These are phyloP conservation scores for Limnothrissa miodon DNA, from an alignment of 2,113 vertebrate genomes.

Conservation along the genomic window DNA sequence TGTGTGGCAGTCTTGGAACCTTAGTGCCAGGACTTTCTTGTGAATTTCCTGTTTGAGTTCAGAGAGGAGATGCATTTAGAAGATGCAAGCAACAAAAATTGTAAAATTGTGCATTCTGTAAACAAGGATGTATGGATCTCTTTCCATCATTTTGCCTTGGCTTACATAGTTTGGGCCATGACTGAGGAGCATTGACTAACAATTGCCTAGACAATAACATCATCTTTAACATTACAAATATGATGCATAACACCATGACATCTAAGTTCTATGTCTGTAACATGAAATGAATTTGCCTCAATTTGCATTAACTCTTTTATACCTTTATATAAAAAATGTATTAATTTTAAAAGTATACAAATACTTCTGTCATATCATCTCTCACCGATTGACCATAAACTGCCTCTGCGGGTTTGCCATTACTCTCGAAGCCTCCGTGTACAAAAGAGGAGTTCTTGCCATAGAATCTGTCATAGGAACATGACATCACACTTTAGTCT, in stretches of 20 bases:
- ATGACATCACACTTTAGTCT: neutral
- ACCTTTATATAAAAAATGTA: too few relatives aligned
- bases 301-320: too few relatives aligned
- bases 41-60: conserved; percentile 80
- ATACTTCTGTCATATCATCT: conserved; percentile 48
- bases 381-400: conserved; percentile 92
- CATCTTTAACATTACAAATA: too few relatives aligned
- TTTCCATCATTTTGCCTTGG: neutral
- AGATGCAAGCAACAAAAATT: neutral
- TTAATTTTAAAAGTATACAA: neutral
- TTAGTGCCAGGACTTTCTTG: conserved; percentile 93
- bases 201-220: too few relatives aligned
- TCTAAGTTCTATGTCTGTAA: too few relatives aligned
- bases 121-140: neutral
- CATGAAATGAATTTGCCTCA: too few relatives aligned
- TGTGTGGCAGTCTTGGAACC: conserved; percentile 94
- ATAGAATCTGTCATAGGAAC: conserved; percentile 81
- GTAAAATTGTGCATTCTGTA: neutral
- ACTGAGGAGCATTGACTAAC: too few relatives aligned
- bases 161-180: neutral
- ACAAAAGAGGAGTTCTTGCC: conserved; percentile 98
- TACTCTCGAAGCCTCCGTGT: conserved; percentile 91
- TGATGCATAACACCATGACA: too few relatives aligned
- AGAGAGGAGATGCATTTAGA: neutral
- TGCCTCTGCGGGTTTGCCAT: conserved; percentile 91